Base-by-base conservation (phyloP, 2,888 invertebrate species). In the Callyntrura guangdongensis region DNA sequence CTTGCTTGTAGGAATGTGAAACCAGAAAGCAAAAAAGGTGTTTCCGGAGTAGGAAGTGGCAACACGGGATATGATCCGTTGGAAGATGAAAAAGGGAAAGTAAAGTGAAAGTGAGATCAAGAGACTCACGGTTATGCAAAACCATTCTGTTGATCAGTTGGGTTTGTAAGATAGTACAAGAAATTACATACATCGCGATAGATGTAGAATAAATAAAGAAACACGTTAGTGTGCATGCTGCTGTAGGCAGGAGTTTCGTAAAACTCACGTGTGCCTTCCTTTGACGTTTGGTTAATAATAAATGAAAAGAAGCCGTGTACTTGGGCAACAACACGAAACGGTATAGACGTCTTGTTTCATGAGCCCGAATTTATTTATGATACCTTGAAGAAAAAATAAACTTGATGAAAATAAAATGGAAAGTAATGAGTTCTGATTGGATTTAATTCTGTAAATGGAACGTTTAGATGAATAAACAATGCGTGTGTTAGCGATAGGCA, bases 401-500 rank as follows among this genome's bases (percentile, higher is more conserved):
- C 49, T 14, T 53, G 53, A 81, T 69, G 79, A 69, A 81, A 86
- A 67, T 87, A 56, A 87, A 87, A 87, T 64, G 49, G 67, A 87
- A 81, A 67, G 81, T 67, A 56, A 81, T 79, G 81, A 87, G 56
- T 56, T 87, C 36, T 14, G 67, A 87, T 81, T 69, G 67, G 27
- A 87, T 87, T 69, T 64, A 87, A 87, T 81, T 81, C 81, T 56
- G 77, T 36, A 87, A 87, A 87, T 81, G 87, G 87, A 81, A 56
- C 53, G 25, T 27, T 53, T 14, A 47, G 12, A 64, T 20, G 8
- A 82, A 64, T 59, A 82, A 20, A 64, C 20, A 20, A 64, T 64
- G 64, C 20, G 22, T 20, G 20, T 49, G 25, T 36, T 36, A 72
- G 77, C 61, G n/a, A 36, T 2, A 36, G 6, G 6, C 36, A 6